A percentile compares a stretch with the other conserved stretches of the same genome.
phyloP scores from a whole-genome alignment of 1,140 invertebrate genomes.

The Rhopalosiphum maidis region DNA sequence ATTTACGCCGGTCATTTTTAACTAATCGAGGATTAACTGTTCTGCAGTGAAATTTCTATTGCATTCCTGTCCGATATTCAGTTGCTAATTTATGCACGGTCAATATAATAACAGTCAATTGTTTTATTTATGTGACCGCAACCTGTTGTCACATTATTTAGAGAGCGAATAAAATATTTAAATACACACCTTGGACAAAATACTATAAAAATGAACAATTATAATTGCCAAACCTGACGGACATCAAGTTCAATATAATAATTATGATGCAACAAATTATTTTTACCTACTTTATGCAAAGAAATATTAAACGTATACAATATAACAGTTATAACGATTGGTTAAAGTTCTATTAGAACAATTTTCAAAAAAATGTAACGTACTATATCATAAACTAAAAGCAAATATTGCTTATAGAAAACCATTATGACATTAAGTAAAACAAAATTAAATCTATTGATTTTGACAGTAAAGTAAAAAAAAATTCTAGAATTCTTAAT shows the following conservation, averaged over 20 bases:
- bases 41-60: not conserved
- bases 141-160: not conserved
- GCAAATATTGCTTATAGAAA: not conserved
- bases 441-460: no score
- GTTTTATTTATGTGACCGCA: not conserved
- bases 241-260: not conserved
- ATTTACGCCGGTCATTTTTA: not conserved
- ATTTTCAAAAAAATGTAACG: not conserved
- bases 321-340: not conserved
- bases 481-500: not conserved
- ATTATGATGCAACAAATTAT: not conserved
- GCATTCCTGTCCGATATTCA: not conserved
- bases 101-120: not conserved
- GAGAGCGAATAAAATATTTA: not conserved
- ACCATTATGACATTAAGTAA: no score
- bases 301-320: not conserved
- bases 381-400: not conserved
- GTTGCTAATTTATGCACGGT: not conserved
- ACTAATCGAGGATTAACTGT: not conserved
- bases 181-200: not conserved
- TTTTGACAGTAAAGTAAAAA: no score
- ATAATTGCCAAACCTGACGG: not conserved
- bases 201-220: not conserved
- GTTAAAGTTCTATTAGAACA: not conserved
- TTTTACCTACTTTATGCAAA: not conserved